Evolutionary conservation across 2,113 vertebrate genomes (phyloP), one percentile per base, ranked within the genome.

Genomic region (Tragelaphus strepsiceros): DNA sequence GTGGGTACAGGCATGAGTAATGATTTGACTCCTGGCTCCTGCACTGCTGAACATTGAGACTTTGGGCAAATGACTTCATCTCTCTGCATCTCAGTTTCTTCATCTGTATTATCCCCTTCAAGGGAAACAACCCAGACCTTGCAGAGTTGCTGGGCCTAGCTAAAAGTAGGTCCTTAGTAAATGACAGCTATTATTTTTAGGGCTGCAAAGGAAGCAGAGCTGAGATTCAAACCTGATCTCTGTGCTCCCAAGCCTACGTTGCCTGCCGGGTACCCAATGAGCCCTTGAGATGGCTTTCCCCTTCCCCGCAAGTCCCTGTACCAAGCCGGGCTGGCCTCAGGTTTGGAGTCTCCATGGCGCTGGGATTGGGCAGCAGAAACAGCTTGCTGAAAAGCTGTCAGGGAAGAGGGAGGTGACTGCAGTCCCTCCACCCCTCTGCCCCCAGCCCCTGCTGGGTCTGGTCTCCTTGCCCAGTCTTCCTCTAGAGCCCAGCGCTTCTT

Each of bases 121-220:
- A 92, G 71, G 53, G 93, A 39, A 96, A 83, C 74, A 82, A 91
- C 43, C 5, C 30, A 85, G 77, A 84, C 78, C 53, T 93, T 96
- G 67, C 82, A 74, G 43, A 94, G 35, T 96, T 84, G 62, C 87
- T 97, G 62, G 39, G 21, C 32, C 46, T 97, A 80, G 46, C 46
- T 53, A 83, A 96, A 77, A 96, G 56, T 84, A 96, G 53, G 13
- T 85, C 88, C 35, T 89, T 53, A 43, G 15, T 85, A 94, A 94
- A 53, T 87, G 56, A 61, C 32, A 96, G n/a, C 53, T 74, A 26
- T 94, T 93, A 81, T 90, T 90, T 97, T 95, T 96, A 97, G 83
- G 58, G 49, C 71, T 89, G 28, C 77, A 90, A 74, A 95, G 78
- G 80, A 85, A 97, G 61, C 51, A 91, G 71, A 96, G 51, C 71